A percentile compares a stretch with the other conserved stretches of the same genome.
These are phyloP conservation scores for Florisuga fusca DNA, from an alignment of 2,797 vertebrate genomes.

Conservation along the genomic window DNA sequence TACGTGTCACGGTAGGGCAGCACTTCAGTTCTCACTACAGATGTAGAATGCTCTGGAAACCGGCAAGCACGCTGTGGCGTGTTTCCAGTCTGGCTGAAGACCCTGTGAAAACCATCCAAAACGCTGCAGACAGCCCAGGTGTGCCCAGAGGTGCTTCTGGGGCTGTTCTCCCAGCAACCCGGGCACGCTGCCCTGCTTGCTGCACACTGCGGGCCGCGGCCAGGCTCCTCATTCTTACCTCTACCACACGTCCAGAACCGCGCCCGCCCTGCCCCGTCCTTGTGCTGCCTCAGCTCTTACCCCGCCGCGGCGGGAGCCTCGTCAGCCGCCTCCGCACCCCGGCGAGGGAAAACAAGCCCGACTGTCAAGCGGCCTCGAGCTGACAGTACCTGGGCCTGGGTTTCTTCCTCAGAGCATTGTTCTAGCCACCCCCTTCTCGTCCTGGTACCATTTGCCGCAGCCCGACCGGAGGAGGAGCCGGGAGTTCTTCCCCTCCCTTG, in stretches of 20 bases:
- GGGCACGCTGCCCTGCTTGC: neutral
- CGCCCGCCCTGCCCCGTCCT: neutral
- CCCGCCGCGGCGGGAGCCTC: neutral
- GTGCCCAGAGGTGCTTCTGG: neutral
- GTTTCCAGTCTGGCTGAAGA: neutral
- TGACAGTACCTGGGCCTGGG: neutral
- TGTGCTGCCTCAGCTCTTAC: neutral
- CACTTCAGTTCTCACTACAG: neutral
- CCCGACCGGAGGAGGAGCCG: fast-evolving
- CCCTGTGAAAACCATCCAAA: neutral
- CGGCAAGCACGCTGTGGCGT: neutral
- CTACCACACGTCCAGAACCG: neutral
- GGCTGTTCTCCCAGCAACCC: fast-evolving
- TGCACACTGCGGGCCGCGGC: neutral
- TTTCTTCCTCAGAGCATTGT: neutral
- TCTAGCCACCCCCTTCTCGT: neutral
- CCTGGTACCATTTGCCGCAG: neutral
- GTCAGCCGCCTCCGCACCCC: neutral
- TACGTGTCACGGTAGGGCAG: fast-evolving
- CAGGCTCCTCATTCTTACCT: neutral
- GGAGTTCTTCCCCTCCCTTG: fast-evolving
- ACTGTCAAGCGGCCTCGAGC: neutral
- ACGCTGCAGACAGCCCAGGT: neutral
- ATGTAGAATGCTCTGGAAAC: neutral
- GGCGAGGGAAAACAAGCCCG: neutral